phyloP scores from a whole-genome alignment of 2,113 vertebrate genomes.

The Dromiciops gliroides region DNA sequence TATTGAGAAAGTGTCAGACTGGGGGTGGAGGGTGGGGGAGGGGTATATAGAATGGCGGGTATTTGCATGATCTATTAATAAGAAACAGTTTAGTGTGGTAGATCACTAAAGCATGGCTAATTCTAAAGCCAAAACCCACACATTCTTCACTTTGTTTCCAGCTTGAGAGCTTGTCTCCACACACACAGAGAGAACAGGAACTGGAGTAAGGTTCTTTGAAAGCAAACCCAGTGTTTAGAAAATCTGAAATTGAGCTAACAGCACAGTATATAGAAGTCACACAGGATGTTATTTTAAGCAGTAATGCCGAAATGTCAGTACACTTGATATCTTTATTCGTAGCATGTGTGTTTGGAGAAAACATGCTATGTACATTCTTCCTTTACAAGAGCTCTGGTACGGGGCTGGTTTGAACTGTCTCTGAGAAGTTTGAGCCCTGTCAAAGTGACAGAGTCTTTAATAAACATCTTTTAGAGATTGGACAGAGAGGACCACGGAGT shows the following conservation, averaged over 20 bases:
- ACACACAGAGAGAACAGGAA: constrained; percentile 72
- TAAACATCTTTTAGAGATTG: constrained; percentile 26
- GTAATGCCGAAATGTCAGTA: constrained; percentile 74
- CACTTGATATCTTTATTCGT: constrained; percentile 79
- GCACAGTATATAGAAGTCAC: constrained; percentile 71
- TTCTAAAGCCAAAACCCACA: constrained; percentile 84
- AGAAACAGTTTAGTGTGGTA: constrained; percentile 86
- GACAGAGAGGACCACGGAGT: background rate
- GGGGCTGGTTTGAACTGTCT: constrained; percentile 58
- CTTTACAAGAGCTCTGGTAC: constrained; percentile 49
- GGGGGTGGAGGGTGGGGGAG: constrained; percentile 52
- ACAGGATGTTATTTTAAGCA: constrained; percentile 80
- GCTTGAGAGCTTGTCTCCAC: constrained; percentile 70
- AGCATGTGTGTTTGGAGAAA: constrained; percentile 75
- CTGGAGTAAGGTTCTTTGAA: constrained; percentile 80
- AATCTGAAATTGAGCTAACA: constrained; percentile 78
- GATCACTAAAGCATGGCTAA: constrained; percentile 84
- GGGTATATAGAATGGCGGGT: constrained; percentile 69
- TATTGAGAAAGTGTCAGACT: constrained; percentile 86
- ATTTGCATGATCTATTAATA: constrained; percentile 87
- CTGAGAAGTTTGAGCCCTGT: constrained; percentile 45
- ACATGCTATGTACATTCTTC: constrained; percentile 58
- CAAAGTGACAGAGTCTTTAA: constrained; percentile 42
- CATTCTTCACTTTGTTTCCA: constrained; percentile 83
- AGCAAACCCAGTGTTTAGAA: constrained; percentile 79